Evolutionary conservation across 2,113 vertebrate species (phyloP).

Genomic region (Ictidomys tridecemlineatus): DNA sequence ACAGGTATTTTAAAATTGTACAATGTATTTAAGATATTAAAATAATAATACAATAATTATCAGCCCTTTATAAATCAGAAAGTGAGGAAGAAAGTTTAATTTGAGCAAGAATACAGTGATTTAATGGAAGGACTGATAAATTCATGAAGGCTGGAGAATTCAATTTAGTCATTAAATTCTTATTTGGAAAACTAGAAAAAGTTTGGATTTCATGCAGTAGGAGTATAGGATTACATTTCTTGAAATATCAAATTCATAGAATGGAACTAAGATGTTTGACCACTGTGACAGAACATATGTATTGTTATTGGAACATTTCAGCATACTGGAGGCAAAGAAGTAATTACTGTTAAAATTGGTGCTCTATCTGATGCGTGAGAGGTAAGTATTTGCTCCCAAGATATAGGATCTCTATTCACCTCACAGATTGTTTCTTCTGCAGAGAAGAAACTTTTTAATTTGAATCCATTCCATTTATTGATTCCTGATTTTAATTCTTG

Average conservation of each 20-base stretch:
- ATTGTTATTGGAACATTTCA: background rate
- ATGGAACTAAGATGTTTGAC: background rate
- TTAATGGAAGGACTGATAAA: background rate
- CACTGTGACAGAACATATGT: background rate
- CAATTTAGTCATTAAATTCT: conserved; percentile 15
- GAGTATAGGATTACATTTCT: background rate
- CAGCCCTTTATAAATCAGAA: background rate
- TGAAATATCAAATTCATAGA: conserved; percentile 14
- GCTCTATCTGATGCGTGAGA: too few species aligned
- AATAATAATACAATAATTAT: background rate
- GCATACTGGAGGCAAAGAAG: background rate
- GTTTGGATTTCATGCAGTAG: background rate
- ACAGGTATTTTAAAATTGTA: background rate
- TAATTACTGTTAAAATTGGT: background rate
- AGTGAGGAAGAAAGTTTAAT: background rate
- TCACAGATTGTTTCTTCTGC: too few species aligned
- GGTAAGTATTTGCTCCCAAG: too few species aligned
- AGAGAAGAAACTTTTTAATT: too few species aligned
- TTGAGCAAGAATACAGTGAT: background rate
- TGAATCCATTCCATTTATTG: too few species aligned
- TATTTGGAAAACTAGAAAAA: background rate
- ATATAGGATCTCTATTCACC: too few species aligned
- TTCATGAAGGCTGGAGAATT: background rate
- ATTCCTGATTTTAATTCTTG: too few species aligned
- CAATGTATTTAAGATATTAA: background rate